Conservation (phyloP, 2,113 vertebrate species). For the Macquaria australasica region DNA sequence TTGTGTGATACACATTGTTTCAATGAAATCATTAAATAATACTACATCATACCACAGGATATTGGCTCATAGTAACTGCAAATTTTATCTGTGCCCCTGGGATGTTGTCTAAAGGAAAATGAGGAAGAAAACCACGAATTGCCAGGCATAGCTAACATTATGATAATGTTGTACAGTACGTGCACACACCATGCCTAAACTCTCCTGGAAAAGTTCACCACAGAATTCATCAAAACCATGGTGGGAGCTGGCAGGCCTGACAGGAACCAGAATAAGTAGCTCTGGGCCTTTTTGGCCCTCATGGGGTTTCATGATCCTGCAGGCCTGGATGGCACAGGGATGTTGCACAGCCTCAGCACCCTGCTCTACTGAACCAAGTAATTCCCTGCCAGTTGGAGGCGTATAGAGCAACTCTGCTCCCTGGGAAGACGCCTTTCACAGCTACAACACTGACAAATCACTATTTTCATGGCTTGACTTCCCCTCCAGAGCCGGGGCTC, state of each 20-base stretch:
- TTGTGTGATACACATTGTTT: conserved; percentile 23
- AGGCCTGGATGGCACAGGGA: conserved; percentile 62
- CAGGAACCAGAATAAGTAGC: conserved; percentile 63
- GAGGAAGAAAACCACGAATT: conserved; percentile 23
- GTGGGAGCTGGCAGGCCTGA: conserved; percentile 49
- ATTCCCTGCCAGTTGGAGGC: conserved; percentile 76
- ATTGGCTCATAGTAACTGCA: conserved; percentile 24
- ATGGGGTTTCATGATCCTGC: conserved; percentile 48
- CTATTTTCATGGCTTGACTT: conserved; percentile 75
- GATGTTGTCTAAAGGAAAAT: conserved; percentile 26
- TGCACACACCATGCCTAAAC: conserved; percentile 13
- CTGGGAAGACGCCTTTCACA: conserved; percentile 70
- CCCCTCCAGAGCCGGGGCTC: conserved; percentile 51
- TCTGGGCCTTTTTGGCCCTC: conserved; percentile 49
- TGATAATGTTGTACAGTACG: conserved; percentile 1
- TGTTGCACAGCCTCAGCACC: conserved; percentile 56
- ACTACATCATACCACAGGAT: conserved; percentile 20
- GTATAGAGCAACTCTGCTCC: conserved; percentile 50
- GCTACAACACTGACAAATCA: conserved; percentile 78
- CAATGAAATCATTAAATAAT: conserved; percentile 36
- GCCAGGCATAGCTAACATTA: conserved; percentile 20
- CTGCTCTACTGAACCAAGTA: conserved; percentile 79
- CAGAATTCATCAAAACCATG: conserved; percentile 44
- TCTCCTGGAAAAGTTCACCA: conserved; percentile 44
- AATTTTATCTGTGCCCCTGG: conserved; percentile 12